These are phyloP conservation scores for Pemphigus obesinymphae DNA, from an alignment of 1,140 invertebrate species.

Conservation along the genomic window DNA sequence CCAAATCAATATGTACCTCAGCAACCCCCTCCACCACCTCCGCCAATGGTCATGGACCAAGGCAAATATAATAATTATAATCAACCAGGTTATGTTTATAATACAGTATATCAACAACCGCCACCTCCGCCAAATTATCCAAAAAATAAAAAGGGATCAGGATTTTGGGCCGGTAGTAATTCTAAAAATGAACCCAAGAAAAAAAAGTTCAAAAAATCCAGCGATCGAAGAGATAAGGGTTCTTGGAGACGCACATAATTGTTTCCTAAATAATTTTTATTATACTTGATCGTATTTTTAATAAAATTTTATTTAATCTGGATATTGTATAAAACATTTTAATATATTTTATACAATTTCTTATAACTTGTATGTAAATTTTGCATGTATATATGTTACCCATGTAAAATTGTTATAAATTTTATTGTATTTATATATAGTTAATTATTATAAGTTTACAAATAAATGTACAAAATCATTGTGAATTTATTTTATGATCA, in stretches of 20 bases:
- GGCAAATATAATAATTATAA: slow-evolving; percentile 25
- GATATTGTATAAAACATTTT: not conserved
- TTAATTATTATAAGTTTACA: not conserved
- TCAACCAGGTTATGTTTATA: not conserved
- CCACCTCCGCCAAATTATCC: slow-evolving; percentile 19
- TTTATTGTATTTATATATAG: slow-evolving; percentile 30
- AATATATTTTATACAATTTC: slow-evolving; percentile 2
- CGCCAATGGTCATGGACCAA: slow-evolving; percentile 7
- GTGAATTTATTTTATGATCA: not conserved
- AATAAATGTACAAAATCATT: slow-evolving; percentile 13
- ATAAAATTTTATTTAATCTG: not conserved
- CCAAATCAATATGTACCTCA: slow-evolving; percentile 39
- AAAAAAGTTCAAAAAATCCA: slow-evolving; percentile 29
- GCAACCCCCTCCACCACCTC: slow-evolving; percentile 42
- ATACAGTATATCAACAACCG: not conserved
- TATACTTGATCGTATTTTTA: slow-evolving; percentile 1
- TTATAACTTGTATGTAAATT: not conserved
- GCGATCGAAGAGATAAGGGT: slow-evolving; percentile 33
- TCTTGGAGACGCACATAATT: slow-evolving; percentile 28
- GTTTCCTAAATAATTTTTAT: slow-evolving; percentile 7
- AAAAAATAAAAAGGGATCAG: slow-evolving; percentile 7
- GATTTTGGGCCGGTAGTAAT: not conserved
- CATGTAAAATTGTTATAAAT: slow-evolving; percentile 31
- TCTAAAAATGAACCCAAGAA: slow-evolving; percentile 32
- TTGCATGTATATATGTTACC: slow-evolving; percentile 12